Percentiles rank a stretch among this genome's conserved stretches.
Evolutionary conservation across 1,140 invertebrate species (phyloP).

Genomic region (Drosophila simulans): DNA sequence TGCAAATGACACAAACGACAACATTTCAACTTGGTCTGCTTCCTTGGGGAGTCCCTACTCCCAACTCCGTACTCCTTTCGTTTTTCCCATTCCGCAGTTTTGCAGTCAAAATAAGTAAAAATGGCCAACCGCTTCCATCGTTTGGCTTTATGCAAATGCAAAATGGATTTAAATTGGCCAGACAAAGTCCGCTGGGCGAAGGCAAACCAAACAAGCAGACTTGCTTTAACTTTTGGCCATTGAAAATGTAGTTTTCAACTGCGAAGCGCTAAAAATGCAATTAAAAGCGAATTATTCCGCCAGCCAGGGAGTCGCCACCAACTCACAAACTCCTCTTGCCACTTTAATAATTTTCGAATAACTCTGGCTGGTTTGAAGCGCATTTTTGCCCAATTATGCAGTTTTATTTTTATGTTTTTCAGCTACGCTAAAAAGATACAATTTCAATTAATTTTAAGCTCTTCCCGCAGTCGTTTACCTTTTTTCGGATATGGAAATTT

Average conservation of each 20-base stretch:
- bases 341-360: slow-evolving; percentile 63
- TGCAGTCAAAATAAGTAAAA: slow-evolving; percentile 57
- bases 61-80: not conserved
- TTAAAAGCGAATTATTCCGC: slow-evolving; percentile 59
- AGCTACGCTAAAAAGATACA: slow-evolving; percentile 36
- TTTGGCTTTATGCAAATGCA: slow-evolving; percentile 50
- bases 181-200: slow-evolving; percentile 38
- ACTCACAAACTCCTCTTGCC: not conserved
- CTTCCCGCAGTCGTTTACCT: slow-evolving; percentile 36
- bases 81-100: slow-evolving; percentile 31
- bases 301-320: slow-evolving; percentile 14
- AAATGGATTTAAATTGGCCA: slow-evolving; percentile 61
- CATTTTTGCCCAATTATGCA: slow-evolving; percentile 66
- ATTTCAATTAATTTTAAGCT: slow-evolving; percentile 80
- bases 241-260: slow-evolving; percentile 40
- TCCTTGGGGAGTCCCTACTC: slow-evolving; percentile 20
- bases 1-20: slow-evolving; percentile 58
- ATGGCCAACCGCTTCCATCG: slow-evolving; percentile 21
- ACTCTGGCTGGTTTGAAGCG: slow-evolving; percentile 46
- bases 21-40: slow-evolving; percentile 49
- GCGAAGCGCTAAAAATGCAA: slow-evolving; percentile 56
- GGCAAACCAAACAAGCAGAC: slow-evolving; percentile 33
- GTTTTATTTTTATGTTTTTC: slow-evolving; percentile 47
- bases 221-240: slow-evolving; percentile 49
- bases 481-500: slow-evolving; percentile 34